A percentile compares a stretch with the other conserved stretches of the same genome.
Conservation (phyloP, 2,113 vertebrate species). For the Capricornis sumatraensis region DNA sequence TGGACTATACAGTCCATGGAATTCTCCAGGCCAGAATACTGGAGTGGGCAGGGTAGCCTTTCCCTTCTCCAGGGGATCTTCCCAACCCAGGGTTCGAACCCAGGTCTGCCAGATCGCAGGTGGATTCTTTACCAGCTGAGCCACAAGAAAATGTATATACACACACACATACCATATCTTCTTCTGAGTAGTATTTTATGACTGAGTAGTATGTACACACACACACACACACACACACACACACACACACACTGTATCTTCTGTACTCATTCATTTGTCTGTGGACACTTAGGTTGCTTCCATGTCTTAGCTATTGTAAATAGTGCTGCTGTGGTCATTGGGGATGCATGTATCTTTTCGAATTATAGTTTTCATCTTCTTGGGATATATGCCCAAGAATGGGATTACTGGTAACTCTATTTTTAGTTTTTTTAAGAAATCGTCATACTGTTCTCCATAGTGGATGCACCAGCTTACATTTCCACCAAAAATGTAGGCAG, state of each 20-base stretch:
- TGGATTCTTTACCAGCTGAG: neutral
- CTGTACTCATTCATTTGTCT: neutral
- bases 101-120: neutral
- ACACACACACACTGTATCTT: neutral
- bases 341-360: neutral
- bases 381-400: neutral
- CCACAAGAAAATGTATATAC: neutral
- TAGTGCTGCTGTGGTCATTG: neutral
- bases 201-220: neutral
- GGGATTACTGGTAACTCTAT: neutral
- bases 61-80: neutral
- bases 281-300: neutral
- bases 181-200: neutral
- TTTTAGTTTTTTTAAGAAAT: neutral
- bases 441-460: neutral
- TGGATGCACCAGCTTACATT: neutral
- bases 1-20: neutral
- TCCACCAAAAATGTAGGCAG: neutral
- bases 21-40: neutral
- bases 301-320: neutral
- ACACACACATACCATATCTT: neutral
- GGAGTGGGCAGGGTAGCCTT: neutral
- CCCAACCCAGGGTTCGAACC: neutral
- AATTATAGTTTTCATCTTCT: neutral
- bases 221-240: too few relatives aligned